A percentile compares a stretch with the other conserved stretches of the same genome.
Evolutionary conservation across 2,113 vertebrate genomes (phyloP).

Genomic region (Puffinus mauretanicus): DNA sequence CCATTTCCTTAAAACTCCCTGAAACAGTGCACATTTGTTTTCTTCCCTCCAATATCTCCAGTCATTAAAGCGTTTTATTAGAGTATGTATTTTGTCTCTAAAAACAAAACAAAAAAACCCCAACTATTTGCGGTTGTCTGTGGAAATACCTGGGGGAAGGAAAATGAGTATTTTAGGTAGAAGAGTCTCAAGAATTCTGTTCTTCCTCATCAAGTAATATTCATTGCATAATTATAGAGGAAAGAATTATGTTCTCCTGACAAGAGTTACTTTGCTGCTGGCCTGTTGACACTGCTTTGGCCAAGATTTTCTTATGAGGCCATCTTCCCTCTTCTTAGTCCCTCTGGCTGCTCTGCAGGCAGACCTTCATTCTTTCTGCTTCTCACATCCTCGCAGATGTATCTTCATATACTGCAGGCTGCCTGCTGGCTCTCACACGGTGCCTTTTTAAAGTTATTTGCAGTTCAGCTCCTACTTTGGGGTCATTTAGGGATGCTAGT

Average conservation of each 20-base stretch:
- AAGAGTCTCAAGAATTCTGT: neutral
- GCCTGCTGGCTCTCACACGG: neutral
- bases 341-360: neutral
- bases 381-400: accelerated
- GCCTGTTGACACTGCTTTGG: neutral
- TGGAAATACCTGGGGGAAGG: neutral
- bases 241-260: neutral
- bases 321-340: neutral
- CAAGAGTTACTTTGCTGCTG: neutral
- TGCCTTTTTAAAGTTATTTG: neutral
- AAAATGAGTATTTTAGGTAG: neutral
- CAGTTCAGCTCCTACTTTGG: neutral
- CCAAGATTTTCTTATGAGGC: neutral
- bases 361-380: neutral
- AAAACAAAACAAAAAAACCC: neutral
- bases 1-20: neutral
- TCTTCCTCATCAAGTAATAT: neutral
- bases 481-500: neutral
- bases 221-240: neutral
- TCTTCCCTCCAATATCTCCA: neutral
- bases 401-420: neutral
- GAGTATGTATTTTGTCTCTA: neutral
- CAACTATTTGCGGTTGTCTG: neutral
- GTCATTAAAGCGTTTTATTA: neutral
- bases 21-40: neutral